Evolutionary conservation across 2,797 vertebrate genomes (phyloP).

Genomic region (Babyrousa celebensis): DNA sequence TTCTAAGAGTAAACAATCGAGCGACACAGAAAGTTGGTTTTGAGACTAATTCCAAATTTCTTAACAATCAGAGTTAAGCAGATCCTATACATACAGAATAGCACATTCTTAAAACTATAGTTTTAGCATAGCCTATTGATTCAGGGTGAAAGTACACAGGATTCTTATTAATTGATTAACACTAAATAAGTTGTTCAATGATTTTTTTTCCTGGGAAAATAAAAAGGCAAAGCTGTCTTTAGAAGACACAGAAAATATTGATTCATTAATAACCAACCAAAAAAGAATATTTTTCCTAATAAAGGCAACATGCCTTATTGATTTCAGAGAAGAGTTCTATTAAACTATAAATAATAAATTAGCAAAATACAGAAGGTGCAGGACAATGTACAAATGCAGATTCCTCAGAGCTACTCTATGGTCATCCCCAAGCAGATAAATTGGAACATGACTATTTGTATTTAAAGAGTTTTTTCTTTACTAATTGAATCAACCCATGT

Average conservation of each 20-base stretch:
- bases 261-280: not conserved
- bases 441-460: not conserved
- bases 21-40: not conserved
- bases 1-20: conserved; percentile 73
- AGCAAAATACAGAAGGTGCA: not conserved
- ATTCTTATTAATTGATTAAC: not conserved
- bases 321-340: not conserved
- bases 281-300: conserved; percentile 23
- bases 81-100: not conserved
- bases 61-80: not conserved
- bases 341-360: conserved; percentile 9
- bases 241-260: not conserved
- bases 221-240: not conserved
- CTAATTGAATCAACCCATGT: not conserved
- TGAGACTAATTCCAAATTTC: conserved; percentile 26
- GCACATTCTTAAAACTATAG: not conserved
- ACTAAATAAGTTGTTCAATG: not conserved
- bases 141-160: not conserved
- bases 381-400: not conserved
- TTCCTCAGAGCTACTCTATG: not conserved
- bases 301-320: not conserved
- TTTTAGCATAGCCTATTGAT: not conserved
- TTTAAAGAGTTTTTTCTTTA: not conserved
- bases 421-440: not conserved
- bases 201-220: not conserved